Conservation (phyloP, 2,888 invertebrate genomes). For the Apodemia zela region DNA sequence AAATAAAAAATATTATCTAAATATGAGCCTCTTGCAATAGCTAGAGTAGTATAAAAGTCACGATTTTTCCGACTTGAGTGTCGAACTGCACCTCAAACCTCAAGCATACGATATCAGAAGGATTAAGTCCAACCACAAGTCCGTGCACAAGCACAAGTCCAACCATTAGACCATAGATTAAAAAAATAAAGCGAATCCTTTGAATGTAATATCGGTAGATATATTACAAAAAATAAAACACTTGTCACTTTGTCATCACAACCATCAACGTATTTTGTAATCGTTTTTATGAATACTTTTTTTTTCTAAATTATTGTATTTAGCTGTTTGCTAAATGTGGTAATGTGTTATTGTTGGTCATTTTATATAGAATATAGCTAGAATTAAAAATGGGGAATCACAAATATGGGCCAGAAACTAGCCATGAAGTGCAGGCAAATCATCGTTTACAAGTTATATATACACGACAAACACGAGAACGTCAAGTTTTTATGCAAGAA, state of each 20-base stretch:
- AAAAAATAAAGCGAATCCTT: too few species aligned
- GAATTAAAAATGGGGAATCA: constrained; percentile 40
- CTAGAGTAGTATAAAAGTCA: too few species aligned
- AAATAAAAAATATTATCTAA: too few species aligned
- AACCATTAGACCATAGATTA: too few species aligned
- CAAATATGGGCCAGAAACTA: constrained; percentile 41
- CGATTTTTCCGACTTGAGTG: too few species aligned
- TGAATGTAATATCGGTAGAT: too few species aligned
- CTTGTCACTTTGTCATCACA: constrained; percentile 19
- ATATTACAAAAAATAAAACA: constrained; percentile 14
- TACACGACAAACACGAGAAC: constrained; percentile 49
- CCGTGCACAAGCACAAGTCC: too few species aligned
- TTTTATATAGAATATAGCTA: neutral
- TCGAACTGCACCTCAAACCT: too few species aligned
- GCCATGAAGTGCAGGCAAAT: constrained; percentile 41
- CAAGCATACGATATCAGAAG: too few species aligned
- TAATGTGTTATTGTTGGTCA: neutral
- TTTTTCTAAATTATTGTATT: constrained; percentile 53
- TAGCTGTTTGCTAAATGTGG: neutral
- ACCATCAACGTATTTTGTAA: neutral
- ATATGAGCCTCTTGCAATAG: too few species aligned
- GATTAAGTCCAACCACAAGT: too few species aligned
- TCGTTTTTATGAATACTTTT: constrained; percentile 25
- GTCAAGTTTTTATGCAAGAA: constrained; percentile 60
- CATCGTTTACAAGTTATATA: constrained; percentile 51